These are phyloP conservation scores for Garrulus glandarius DNA, from an alignment of 2,797 vertebrate species.

Conservation along the genomic window DNA sequence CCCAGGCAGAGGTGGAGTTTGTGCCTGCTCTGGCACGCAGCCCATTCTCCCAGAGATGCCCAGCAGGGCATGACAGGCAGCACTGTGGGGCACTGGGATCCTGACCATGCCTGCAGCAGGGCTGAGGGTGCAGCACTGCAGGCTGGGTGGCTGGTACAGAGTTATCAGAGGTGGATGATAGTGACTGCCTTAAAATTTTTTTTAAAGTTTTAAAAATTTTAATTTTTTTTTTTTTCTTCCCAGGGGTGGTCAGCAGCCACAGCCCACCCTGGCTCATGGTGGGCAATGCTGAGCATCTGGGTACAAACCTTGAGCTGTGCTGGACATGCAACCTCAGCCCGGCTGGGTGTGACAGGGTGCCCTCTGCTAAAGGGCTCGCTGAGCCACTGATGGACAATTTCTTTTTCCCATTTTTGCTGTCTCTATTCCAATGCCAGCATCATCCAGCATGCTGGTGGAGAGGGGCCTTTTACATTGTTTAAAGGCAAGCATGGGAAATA, in stretches of 20 bases:
- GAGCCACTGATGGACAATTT: not conserved
- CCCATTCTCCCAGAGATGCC: not conserved
- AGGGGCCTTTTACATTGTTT: not conserved
- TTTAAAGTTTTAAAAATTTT: accelerated
- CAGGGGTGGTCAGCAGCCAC: not conserved
- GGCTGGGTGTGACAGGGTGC: accelerated
- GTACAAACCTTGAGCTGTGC: not conserved
- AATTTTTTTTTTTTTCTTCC: not conserved
- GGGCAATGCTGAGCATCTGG: not conserved
- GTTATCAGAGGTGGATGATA: not conserved
- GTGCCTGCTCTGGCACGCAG: not conserved
- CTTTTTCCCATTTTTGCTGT: not conserved
- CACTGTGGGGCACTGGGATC: not conserved
- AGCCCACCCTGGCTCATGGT: no score
- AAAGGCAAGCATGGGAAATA: not conserved
- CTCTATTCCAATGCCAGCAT: not conserved
- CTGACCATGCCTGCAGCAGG: not conserved
- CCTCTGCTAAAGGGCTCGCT: not conserved
- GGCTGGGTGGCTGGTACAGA: not conserved
- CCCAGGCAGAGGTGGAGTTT: not conserved
- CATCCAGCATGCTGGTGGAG: not conserved
- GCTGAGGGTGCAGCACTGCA: not conserved
- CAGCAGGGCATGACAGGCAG: not conserved
- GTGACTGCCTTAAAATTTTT: not conserved
- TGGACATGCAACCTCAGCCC: not conserved